These are phyloP conservation scores for Mercenaria mercenaria DNA, from an alignment of 1,140 invertebrate genomes.

Conservation along the genomic window DNA sequence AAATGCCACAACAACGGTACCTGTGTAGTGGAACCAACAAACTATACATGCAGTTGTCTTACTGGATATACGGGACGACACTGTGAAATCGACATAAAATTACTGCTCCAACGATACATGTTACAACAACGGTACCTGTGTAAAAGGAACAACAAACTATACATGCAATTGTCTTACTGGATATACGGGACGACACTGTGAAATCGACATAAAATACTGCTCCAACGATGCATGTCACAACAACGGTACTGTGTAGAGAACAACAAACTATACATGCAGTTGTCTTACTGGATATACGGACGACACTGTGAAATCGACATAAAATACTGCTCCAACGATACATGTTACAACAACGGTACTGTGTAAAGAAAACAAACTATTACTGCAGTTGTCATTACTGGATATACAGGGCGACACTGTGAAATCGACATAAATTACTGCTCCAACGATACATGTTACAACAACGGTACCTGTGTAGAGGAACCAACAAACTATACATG, in stretches of 20 bases:
- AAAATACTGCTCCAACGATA: background rate
- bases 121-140: too few relatives aligned
- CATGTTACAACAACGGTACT: background rate
- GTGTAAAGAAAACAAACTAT: background rate
- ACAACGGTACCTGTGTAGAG: conserved; percentile 14
- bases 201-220: background rate
- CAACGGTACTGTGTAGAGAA: background rate
- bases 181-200: background rate
- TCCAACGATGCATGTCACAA: background rate
- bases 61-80: too few relatives aligned
- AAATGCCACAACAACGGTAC: too few relatives aligned
- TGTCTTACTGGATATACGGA: background rate
- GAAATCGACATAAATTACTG: too few relatives aligned
- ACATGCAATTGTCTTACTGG: background rate
- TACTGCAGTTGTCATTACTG: background rate
- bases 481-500: conserved; percentile 43
- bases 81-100: too few relatives aligned
- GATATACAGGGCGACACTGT: too few relatives aligned
- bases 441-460: too few relatives aligned
- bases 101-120: too few relatives aligned
- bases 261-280: background rate
- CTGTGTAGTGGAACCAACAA: too few relatives aligned
- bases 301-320: conserved; percentile 41
- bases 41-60: too few relatives aligned
- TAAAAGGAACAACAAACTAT: background rate